Percentiles rank a stretch among this genome's conserved stretches.
Conservation (phyloP, 2,113 vertebrate genomes). For the Sphaerodactylus townsendi region DNA sequence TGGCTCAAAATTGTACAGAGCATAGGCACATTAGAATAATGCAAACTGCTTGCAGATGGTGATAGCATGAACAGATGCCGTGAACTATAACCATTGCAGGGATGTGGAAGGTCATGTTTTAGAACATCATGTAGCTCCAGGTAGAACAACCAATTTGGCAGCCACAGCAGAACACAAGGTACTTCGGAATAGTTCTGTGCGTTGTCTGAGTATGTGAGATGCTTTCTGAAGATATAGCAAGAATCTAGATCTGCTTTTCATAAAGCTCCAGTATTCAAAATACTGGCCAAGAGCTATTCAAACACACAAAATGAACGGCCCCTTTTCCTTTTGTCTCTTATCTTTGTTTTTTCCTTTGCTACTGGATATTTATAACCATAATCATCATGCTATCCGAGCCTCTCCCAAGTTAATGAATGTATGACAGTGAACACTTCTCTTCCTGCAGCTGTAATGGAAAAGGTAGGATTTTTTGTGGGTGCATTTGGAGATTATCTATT, state of each 20-base stretch:
- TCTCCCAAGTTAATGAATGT: background rate
- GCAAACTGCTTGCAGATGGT: background rate
- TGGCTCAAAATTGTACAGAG: background rate
- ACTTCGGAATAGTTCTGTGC: background rate
- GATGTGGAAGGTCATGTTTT: background rate
- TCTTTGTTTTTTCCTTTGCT: background rate
- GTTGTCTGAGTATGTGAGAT: background rate
- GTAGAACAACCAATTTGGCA: background rate
- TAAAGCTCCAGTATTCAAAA: background rate
- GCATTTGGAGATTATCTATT: background rate
- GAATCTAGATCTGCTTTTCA: background rate
- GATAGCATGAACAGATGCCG: background rate
- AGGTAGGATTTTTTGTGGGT: background rate
- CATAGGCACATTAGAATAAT: background rate
- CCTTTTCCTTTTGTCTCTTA: background rate
- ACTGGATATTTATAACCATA: too few species aligned
- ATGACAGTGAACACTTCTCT: background rate
- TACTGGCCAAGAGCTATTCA: background rate
- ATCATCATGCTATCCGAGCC: background rate
- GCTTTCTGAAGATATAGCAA: background rate
- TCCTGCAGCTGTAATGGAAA: background rate
- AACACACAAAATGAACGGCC: background rate
- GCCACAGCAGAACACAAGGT: background rate
- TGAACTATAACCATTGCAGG: background rate
- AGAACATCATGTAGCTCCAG: background rate